Base-by-base conservation (phyloP, 37 sponge, comb jelly and placozoan species). In the Lycopodina hypogea region DNA sequence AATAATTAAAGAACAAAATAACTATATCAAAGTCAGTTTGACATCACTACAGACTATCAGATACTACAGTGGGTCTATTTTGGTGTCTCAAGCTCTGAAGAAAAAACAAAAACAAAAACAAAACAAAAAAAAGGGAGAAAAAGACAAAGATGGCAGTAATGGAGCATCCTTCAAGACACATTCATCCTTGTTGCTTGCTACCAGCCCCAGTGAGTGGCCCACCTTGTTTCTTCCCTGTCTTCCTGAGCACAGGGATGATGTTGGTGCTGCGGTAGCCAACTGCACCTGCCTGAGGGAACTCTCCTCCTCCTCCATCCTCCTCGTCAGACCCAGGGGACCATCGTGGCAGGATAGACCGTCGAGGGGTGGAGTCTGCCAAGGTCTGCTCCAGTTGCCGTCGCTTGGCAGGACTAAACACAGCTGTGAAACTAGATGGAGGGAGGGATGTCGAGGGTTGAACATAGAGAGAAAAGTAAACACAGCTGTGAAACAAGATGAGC, bases 341-440 rank as follows among this genome's bases (percentile, higher is more conserved):
- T 0, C 69, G 66, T 28, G 60, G 33, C 6, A 81, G 71, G 30
- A 87, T 71, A 9, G 78, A 70, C 18, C 89, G 42, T 8, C 75
- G 73, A 33, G 93, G 82, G 39, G 78, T 77, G 52, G 64, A 48
- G 19, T 84, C 78, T 41, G 68, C 65, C 24, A 68, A 30, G 21
- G 36, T 60, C 39, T 84, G 72, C 67, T 92, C 93, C 77, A 92
- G 40, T 69, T 92, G 81, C 21, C 86, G 62, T 8, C 93, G 24
- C 75, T 88, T 92, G 58, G 85, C 74, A 12, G 93, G 81, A 80
- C 88, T 87, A 50, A 92, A 87, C 55, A 92, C 21, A 30, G 93
- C 93, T 17, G 81, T 63, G 37, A 92, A 81, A 58, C 92, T 92
- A 59, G 53, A 63, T 34, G 79, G 58, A 60, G 41, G 35, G n/a